A percentile compares a stretch with the other conserved stretches of the same genome.
These are phyloP conservation scores for Orientallactaga bullata DNA, from an alignment of 2,113 vertebrate genomes.

Conservation along the genomic window DNA sequence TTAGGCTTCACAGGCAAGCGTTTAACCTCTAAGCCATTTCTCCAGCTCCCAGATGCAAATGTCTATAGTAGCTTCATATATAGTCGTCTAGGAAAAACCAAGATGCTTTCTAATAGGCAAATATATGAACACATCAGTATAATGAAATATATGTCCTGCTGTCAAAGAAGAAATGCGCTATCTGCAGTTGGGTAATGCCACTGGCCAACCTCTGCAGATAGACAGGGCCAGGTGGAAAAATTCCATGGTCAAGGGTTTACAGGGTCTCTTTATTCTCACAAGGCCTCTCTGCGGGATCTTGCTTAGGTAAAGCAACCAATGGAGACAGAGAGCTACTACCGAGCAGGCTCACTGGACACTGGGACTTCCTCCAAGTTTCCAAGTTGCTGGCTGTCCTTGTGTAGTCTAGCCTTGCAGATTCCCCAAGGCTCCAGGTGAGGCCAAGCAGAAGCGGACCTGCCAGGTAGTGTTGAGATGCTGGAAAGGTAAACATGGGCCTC, in stretches of 20 bases:
- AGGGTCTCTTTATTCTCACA: neutral
- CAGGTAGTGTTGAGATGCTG: no score
- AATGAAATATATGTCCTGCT: neutral
- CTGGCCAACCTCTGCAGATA: neutral
- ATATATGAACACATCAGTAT: neutral
- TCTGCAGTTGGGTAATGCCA: neutral
- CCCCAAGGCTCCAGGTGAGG: neutral
- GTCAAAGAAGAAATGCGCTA: neutral
- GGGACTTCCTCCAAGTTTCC: neutral
- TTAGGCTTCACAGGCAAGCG: no score
- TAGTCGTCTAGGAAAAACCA: neutral
- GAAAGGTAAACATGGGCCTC: neutral
- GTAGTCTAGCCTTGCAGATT: no score
- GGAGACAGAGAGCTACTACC: accelerated
- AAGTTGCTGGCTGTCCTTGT: neutral
- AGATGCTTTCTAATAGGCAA: no score
- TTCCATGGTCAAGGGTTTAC: no score
- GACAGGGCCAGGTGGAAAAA: neutral
- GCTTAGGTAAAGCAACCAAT: no score
- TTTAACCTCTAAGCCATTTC: no score
- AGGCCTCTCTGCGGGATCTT: neutral
- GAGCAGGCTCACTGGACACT: no score
- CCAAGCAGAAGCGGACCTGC: neutral
- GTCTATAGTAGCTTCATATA: neutral
- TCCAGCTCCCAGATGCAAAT: no score